Evolutionary conservation across 2,888 invertebrate species (phyloP).

Genomic region (Ochropleura leucogaster): DNA sequence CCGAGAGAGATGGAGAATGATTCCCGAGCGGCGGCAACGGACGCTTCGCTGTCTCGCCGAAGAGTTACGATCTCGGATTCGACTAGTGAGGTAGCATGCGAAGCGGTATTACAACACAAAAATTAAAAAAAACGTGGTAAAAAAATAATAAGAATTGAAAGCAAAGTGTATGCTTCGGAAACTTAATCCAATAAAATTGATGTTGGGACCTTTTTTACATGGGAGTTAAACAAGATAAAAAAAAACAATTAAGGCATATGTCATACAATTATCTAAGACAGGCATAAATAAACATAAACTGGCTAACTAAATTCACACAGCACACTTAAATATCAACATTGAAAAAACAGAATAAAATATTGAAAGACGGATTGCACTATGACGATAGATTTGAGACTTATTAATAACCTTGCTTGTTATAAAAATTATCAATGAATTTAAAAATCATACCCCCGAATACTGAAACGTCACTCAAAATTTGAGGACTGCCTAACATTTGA

Average conservation of each 20-base stretch:
- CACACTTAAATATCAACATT: conserved; percentile 33
- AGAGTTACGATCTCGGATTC: conserved; percentile 90
- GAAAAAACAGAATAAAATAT: conserved; percentile 9
- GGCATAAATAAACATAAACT: conserved; percentile 13
- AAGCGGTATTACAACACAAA: conserved; percentile 71
- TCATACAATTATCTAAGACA: conserved; percentile 17
- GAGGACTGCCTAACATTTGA: too few relatives aligned
- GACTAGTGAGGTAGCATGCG: conserved; percentile 76
- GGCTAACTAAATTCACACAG: conserved; percentile 32
- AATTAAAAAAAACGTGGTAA: conserved; percentile 23
- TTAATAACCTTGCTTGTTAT: neutral
- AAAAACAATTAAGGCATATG: conserved; percentile 34
- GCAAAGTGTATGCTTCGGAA: neutral
- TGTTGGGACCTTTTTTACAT: neutral
- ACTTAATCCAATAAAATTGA: neutral
- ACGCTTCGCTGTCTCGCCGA: conserved; percentile 89
- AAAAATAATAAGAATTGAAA: conserved; percentile 8
- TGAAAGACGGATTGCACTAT: conserved; percentile 16
- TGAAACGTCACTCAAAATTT: too few relatives aligned
- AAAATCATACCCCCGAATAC: too few relatives aligned
- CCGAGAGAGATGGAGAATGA: conserved; percentile 88
- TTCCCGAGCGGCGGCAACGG: conserved; percentile 85
- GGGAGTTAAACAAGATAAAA: conserved; percentile 31
- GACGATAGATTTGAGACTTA: neutral
- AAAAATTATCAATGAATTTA: neutral